These are phyloP conservation scores for Chironomus tepperi DNA, from an alignment of 1,140 invertebrate genomes.

Conservation along the genomic window DNA sequence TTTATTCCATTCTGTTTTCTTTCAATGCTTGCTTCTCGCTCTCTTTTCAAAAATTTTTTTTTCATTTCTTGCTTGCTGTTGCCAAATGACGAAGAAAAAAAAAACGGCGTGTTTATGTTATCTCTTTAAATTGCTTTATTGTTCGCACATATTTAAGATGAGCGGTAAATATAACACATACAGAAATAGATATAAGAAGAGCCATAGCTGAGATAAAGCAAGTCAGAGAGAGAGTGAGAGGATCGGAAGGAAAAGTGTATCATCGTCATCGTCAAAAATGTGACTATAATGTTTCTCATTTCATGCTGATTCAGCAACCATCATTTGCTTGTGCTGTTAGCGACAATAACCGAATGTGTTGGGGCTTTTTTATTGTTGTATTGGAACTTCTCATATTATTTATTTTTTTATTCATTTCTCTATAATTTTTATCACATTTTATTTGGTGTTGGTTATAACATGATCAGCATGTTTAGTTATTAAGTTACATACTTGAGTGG, in stretches of 20 bases:
- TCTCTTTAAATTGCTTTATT: constrained; percentile 10
- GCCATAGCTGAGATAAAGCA: no score
- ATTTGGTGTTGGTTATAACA: no score
- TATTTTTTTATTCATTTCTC: neutral
- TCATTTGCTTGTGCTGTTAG: neutral
- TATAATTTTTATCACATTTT: neutral
- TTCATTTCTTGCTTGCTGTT: neutral
- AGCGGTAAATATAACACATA: neutral
- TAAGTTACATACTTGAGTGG: no score
- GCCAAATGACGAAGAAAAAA: neutral
- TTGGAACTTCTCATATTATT: neutral
- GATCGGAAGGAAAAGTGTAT: neutral
- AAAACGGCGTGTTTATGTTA: neutral
- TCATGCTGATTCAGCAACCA: neutral
- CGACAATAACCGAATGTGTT: neutral
- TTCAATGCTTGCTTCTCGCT: neutral
- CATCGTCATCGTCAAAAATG: neutral
- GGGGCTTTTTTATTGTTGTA: neutral
- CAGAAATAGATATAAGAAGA: neutral
- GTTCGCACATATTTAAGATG: constrained; percentile 7
- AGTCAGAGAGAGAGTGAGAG: neutral
- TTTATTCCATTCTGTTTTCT: neutral
- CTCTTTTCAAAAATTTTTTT: neutral
- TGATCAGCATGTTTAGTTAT: no score
- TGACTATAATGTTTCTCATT: neutral